Conservation (phyloP, 2,113 vertebrate species). For the Climacteris rufus region DNA sequence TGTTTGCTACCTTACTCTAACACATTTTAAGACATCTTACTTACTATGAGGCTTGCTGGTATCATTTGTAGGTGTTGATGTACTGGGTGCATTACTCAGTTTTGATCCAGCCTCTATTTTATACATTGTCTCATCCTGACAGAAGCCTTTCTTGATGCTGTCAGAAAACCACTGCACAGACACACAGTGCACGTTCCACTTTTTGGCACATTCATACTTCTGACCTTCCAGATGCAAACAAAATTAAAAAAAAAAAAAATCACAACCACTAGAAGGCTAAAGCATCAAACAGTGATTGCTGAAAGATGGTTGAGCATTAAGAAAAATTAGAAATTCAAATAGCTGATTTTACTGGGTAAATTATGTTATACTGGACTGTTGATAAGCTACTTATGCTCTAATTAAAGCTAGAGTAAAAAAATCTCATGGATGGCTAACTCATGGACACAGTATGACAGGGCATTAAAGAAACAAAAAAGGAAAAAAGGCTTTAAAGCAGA, state of each 20-base stretch:
- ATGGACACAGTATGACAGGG: background rate
- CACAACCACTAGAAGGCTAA: background rate
- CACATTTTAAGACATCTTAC: background rate
- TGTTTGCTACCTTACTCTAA: background rate
- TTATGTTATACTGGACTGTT: background rate
- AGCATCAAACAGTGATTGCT: background rate
- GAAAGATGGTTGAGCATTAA: background rate
- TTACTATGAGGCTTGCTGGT: conserved; percentile 72
- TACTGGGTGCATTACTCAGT: conserved; percentile 68
- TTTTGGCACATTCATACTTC: conserved; percentile 94
- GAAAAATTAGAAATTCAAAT: background rate
- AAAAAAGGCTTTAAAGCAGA: background rate
- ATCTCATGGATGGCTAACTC: background rate
- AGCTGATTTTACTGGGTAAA: background rate
- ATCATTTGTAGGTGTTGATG: conserved; percentile 85
- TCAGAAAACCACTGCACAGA: conserved; percentile 93
- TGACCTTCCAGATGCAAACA: conserved; percentile 77
- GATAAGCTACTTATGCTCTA: background rate
- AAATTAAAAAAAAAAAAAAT: background rate
- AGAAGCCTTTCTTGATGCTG: conserved; percentile 91
- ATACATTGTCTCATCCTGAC: conserved; percentile 92
- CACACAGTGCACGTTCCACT: conserved; percentile 95
- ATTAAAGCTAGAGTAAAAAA: background rate
- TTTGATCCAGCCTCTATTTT: conserved; percentile 65
- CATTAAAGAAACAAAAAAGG: background rate